Evolutionary conservation across 2,113 vertebrate genomes (phyloP).

Genomic region (Thinocorus orbignyianus): DNA sequence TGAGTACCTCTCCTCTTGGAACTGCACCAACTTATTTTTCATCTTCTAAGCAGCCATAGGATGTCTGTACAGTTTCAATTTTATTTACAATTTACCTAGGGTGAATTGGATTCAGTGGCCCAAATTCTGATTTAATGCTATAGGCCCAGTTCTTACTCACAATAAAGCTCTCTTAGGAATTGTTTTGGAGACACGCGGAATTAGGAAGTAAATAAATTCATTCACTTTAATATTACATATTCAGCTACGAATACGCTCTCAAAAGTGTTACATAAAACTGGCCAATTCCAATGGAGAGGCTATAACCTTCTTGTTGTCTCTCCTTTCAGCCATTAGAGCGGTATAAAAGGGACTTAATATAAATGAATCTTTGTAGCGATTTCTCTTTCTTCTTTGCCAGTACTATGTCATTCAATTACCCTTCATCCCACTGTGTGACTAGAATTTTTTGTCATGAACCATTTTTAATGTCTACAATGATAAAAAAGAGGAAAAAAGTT

Average conservation of each 20-base stretch:
- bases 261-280: not conserved
- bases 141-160: not conserved
- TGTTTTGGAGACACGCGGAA: not conserved
- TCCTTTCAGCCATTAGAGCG: not conserved
- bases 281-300: not conserved
- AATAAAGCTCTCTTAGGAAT: not conserved
- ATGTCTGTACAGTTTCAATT: not conserved
- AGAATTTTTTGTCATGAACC: not conserved
- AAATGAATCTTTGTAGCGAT: not conserved
- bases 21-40: not conserved
- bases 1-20: not conserved
- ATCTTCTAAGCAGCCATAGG: not conserved
- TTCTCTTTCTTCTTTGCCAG: not conserved
- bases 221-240: not conserved
- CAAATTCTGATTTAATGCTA: not conserved
- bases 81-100: not conserved
- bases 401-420: not conserved
- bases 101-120: not conserved
- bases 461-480: constrained; percentile 2
- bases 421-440: not conserved
- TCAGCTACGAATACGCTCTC: not conserved
- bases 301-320: not conserved
- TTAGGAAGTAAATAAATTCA: not conserved
- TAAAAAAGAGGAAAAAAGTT: not conserved
- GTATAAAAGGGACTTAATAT: not conserved